These are phyloP conservation scores for Cyanistes caeruleus DNA, from an alignment of 2,113 vertebrate genomes.

Conservation along the genomic window DNA sequence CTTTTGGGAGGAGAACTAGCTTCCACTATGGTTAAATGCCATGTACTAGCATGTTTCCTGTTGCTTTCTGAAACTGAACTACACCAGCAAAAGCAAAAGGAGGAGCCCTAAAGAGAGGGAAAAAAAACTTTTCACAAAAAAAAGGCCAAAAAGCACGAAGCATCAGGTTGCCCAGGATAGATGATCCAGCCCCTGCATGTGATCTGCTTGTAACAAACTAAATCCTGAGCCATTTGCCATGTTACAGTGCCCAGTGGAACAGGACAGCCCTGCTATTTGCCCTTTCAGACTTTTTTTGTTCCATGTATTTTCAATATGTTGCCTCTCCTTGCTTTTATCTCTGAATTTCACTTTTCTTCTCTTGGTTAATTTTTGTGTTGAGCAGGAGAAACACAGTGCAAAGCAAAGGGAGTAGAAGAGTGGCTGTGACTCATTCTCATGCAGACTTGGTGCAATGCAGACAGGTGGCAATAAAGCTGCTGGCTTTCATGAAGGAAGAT, in stretches of 20 bases:
- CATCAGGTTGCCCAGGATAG: not conserved
- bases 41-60: not conserved
- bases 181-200: not conserved
- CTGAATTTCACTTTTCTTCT: not conserved
- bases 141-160: not conserved
- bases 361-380: not conserved
- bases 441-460: not conserved
- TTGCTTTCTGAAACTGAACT: not conserved
- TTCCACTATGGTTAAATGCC: not conserved
- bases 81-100: not conserved
- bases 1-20: not conserved
- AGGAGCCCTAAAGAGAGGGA: not conserved
- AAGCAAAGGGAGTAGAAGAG: rapidly evolving
- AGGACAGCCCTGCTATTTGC: not conserved
- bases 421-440: not conserved
- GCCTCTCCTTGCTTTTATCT: not conserved
- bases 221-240: not conserved
- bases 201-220: not conserved
- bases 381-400: not conserved
- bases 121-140: not conserved
- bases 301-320: not conserved
- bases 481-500: not conserved
- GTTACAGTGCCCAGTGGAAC: not conserved
- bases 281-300: not conserved
- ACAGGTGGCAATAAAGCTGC: not conserved